A percentile compares a stretch with the other conserved stretches of the same genome.
These are phyloP conservation scores for Cecidostiba fungosa DNA, from an alignment of 2,888 invertebrate genomes.

Conservation along the genomic window DNA sequence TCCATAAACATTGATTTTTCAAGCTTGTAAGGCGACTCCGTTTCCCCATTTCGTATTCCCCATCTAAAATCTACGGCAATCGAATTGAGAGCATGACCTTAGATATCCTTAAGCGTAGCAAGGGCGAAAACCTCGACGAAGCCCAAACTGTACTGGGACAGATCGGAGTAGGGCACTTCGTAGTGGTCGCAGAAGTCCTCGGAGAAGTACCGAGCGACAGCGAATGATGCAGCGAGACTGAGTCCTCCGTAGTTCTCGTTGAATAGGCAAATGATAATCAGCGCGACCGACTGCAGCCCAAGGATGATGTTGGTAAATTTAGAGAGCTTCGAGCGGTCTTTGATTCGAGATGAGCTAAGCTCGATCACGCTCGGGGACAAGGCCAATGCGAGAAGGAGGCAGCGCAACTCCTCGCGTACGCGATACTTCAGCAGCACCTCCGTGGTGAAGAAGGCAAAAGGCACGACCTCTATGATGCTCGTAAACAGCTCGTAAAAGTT, in stretches of 20 bases:
- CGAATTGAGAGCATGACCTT: constrained; percentile 28
- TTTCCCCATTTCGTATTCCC: not conserved
- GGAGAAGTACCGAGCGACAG: constrained; percentile 73
- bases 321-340: constrained; percentile 70
- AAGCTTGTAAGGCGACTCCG: constrained; percentile 56
- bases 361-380: constrained; percentile 73
- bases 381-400: constrained; percentile 71
- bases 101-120: constrained; percentile 72
- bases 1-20: constrained; percentile 53
- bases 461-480: constrained; percentile 73
- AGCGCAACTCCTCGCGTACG: constrained; percentile 71
- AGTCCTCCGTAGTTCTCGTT: constrained; percentile 72
- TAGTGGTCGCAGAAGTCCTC: constrained; percentile 77
- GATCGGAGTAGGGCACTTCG: constrained; percentile 76
- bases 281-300: constrained; percentile 69
- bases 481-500: constrained; percentile 75
- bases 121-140: constrained; percentile 76
- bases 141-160: constrained; percentile 76
- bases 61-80: not conserved
- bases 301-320: constrained; percentile 70
- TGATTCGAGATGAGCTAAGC: constrained; percentile 68
- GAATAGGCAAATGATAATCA: constrained; percentile 70
- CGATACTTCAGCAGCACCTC: constrained; percentile 74
- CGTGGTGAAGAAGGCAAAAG: constrained; percentile 75
- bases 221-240: constrained; percentile 74